Conservation (phyloP, 2,797 vertebrate genomes). For the Pipistrellus kuhlii region DNA sequence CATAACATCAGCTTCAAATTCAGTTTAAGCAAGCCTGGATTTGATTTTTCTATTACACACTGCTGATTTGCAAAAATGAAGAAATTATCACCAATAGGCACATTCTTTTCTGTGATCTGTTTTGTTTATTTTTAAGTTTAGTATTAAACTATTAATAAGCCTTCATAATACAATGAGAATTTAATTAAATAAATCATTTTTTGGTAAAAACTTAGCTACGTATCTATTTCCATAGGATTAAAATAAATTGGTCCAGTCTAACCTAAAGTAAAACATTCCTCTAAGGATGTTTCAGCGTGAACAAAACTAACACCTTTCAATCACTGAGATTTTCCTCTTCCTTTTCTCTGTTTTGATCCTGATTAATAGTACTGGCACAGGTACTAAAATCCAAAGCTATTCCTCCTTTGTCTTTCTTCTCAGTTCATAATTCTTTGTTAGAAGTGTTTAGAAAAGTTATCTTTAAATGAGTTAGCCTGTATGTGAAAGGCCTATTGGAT, state of each 20-base stretch:
- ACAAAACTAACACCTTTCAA: background rate
- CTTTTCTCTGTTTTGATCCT: constrained; percentile 11
- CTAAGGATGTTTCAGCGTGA: background rate
- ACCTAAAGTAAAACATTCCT: constrained; percentile 34
- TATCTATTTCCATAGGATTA: constrained; percentile 25
- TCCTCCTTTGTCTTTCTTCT: constrained; percentile 37
- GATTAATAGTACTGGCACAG: background rate
- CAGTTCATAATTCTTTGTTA: constrained; percentile 30
- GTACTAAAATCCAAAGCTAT: constrained; percentile 9
- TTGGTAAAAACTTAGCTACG: constrained; percentile 26
- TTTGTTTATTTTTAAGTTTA: constrained; percentile 45
- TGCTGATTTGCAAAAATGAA: constrained; percentile 41
- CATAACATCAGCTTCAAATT: constrained; percentile 22
- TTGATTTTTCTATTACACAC: constrained; percentile 58
- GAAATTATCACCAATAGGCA: background rate
- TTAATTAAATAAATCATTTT: constrained; percentile 14
- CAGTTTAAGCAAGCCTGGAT: constrained; percentile 18
- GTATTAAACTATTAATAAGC: constrained; percentile 38
- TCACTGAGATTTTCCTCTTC: background rate
- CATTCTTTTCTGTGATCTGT: background rate
- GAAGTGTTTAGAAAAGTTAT: constrained; percentile 39
- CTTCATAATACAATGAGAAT: constrained; percentile 42
- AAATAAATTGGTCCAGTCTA: constrained; percentile 19
- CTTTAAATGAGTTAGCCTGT: constrained; percentile 15
- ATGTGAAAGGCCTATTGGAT: constrained; percentile 61